A percentile compares a stretch with the other conserved stretches of the same genome.
phyloP scores from a whole-genome alignment of 2,888 invertebrate species.

The Drosophila barbarae region DNA sequence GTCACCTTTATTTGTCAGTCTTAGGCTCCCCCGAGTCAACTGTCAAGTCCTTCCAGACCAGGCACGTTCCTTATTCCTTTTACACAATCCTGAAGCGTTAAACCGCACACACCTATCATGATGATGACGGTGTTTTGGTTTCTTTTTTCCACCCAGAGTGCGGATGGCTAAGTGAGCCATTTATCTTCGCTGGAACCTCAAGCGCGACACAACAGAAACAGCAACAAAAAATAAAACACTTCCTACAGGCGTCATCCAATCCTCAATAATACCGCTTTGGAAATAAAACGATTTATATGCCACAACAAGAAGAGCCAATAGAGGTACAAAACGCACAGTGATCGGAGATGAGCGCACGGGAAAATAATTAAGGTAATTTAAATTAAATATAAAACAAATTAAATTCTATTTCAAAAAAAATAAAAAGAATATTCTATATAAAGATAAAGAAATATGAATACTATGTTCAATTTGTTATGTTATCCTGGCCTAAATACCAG shows the following conservation, averaged over 20 bases:
- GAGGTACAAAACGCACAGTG: slow-evolving; percentile 19
- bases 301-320: slow-evolving; percentile 56
- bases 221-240: slow-evolving; percentile 49
- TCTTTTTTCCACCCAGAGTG: slow-evolving; percentile 34
- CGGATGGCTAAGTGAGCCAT: slow-evolving; percentile 78
- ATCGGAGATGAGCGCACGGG: background rate
- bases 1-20: slow-evolving; percentile 73
- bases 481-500: no score
- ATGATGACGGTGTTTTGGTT: slow-evolving; percentile 41
- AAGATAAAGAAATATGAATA: no score
- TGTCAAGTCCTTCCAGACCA: slow-evolving; percentile 39
- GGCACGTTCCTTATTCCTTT: slow-evolving; percentile 56
- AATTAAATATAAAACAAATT: background rate
- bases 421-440: background rate
- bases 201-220: slow-evolving; percentile 65
- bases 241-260: slow-evolving; percentile 70
- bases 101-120: slow-evolving; percentile 73
- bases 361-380: background rate
- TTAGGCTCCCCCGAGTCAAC: slow-evolving; percentile 51
- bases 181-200: slow-evolving; percentile 78
- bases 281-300: slow-evolving; percentile 77
- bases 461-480: no score
- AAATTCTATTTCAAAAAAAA: background rate
- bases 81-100: slow-evolving; percentile 57
- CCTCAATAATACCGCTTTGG: slow-evolving; percentile 63